Evolutionary conservation across 2,888 invertebrate species (phyloP).

Genomic region (Chironomus riparius): DNA sequence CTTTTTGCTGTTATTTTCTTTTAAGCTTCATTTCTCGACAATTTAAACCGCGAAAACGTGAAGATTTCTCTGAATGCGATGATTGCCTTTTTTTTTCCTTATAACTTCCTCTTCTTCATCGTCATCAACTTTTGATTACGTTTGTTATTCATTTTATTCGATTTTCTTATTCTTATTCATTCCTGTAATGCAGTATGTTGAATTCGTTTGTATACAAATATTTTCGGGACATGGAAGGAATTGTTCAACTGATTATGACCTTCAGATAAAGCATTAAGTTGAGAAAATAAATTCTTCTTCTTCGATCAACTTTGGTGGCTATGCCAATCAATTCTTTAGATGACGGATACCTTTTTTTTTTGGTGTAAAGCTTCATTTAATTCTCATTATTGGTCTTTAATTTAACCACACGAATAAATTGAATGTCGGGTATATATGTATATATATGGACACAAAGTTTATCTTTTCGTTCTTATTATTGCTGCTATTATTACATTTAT

Average conservation of each 20-base stretch:
- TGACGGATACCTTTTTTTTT: neutral
- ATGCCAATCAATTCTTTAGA: neutral
- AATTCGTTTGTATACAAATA: neutral
- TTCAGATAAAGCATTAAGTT: slow-evolving; percentile 6
- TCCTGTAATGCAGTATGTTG: too few species aligned
- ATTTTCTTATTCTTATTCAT: neutral
- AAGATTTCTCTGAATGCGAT: neutral
- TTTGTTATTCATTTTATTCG: neutral
- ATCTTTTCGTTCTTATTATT: neutral
- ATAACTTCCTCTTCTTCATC: neutral
- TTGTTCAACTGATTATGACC: slow-evolving; percentile 8
- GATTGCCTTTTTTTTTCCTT: neutral
- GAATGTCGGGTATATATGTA: too few species aligned
- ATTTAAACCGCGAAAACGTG: neutral
- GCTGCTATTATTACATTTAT: neutral
- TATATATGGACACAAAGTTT: too few species aligned
- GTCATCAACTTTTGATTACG: neutral
- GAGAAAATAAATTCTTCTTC: too few species aligned
- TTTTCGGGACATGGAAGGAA: neutral
- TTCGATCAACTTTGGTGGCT: slow-evolving; percentile 7
- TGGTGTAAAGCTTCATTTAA: neutral
- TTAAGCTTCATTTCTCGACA: neutral
- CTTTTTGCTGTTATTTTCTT: neutral
- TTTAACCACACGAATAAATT: too few species aligned
- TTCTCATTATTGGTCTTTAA: too few species aligned